Conservation (phyloP, 2,113 vertebrate genomes). For the Corythornis madagascariensis region DNA sequence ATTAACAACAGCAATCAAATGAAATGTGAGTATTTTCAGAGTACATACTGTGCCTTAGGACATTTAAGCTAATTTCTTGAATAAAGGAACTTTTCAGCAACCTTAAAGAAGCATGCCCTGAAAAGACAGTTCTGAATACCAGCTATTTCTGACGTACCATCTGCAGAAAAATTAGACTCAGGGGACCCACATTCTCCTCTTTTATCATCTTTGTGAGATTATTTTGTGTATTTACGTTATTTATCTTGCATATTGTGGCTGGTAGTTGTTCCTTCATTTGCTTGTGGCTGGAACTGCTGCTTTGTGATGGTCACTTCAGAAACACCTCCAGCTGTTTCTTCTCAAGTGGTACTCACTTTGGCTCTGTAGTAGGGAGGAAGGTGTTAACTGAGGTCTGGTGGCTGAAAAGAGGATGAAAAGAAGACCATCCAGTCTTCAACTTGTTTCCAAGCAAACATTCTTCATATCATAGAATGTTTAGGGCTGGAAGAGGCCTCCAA, state of each 20-base stretch:
- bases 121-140: conserved; percentile 64
- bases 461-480: too few species aligned
- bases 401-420: not conserved
- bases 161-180: conserved; percentile 46
- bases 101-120: conserved; percentile 65
- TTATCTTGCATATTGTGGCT: not conserved
- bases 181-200: not conserved
- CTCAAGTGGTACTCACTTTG: not conserved
- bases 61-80: conserved; percentile 71
- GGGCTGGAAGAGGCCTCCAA: too few species aligned
- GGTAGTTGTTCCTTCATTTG: not conserved
- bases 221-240: not conserved
- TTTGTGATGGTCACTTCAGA: not conserved
- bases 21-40: conserved; percentile 76
- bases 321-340: not conserved
- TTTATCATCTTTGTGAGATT: not conserved
- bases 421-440: not conserved
- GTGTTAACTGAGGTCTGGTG: not conserved
- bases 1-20: conserved; percentile 76
- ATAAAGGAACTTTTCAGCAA: conserved; percentile 74
- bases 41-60: conserved; percentile 74
- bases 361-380: not conserved
- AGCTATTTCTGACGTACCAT: conserved; percentile 59
- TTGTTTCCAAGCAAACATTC: not conserved
- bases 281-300: not conserved